A percentile compares a stretch with the other conserved stretches of the same genome.
Evolutionary conservation across 2,797 vertebrate species (phyloP).

Genomic region (Hypotaenidia okinawae): DNA sequence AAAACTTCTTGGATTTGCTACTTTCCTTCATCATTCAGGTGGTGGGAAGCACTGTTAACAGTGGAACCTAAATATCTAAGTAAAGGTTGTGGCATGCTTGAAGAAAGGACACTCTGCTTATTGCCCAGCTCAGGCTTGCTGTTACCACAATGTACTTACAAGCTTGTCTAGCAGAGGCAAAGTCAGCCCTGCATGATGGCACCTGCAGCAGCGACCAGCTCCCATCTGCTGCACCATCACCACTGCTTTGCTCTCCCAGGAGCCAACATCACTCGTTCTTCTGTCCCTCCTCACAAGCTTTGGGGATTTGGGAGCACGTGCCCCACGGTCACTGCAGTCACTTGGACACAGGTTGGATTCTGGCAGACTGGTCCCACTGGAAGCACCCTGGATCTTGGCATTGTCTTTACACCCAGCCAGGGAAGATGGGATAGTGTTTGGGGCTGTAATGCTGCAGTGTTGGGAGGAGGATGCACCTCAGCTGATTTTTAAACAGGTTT

Average conservation of each 20-base stretch:
- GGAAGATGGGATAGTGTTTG: background rate
- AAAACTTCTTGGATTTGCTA: background rate
- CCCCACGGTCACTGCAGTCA: accelerated
- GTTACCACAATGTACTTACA: background rate
- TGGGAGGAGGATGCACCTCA: accelerated
- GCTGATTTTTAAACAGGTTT: background rate
- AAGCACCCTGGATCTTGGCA: background rate
- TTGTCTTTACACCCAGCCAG: background rate
- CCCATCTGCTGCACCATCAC: background rate
- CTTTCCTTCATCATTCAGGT: background rate
- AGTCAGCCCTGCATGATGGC: accelerated
- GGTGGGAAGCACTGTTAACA: background rate
- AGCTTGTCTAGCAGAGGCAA: background rate
- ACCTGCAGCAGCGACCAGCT: background rate
- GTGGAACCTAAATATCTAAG: background rate
- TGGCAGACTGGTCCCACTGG: background rate
- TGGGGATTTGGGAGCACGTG: accelerated
- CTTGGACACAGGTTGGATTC: accelerated
- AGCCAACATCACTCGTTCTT: background rate
- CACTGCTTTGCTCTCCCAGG: background rate
- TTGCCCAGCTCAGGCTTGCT: background rate
- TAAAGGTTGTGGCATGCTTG: background rate
- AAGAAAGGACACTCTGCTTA: background rate
- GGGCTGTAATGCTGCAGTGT: background rate
- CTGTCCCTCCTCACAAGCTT: background rate